Evolutionary conservation across 2,797 vertebrate species (phyloP), one percentile per base, ranked within the genome.

Genomic region (Macropus fuliginosus): DNA sequence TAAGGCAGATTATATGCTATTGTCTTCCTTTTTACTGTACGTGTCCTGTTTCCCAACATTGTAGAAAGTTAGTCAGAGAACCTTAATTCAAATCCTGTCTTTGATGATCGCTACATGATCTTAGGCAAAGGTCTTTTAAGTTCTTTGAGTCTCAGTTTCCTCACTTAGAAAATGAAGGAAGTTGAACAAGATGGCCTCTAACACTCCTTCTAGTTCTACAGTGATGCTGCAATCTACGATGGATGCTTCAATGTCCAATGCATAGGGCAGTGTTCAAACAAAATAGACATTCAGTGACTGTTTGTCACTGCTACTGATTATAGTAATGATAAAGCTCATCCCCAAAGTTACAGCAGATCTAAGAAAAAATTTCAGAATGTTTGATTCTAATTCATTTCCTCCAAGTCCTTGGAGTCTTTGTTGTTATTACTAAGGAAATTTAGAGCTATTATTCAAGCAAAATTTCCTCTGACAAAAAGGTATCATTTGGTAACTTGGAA

Each of bases 401-500:
- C 21, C 21, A 81, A 81, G 1, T 27, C 40, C 21, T 24, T 81
- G 40, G 40, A 81, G 74, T 46, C 74, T 46, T 81, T 46, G 27
- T 81, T 81, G 74, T 46, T 81, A 46, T 81, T 27, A 81, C 74
- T 81, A 81, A 81, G 74, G 40, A 81, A 81, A 81, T 46, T 24
- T 81, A 46, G 21, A 81, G 9, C 40, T 81, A 81, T 46, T 81
- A 81, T 81, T 81, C 74, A 81, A 81, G 46, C 40, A 81, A 81
- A 81, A 46, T 81, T 81, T 81, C 27, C 40, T 46, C n/a, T 46
- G 74, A 46, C 74, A 9, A 46, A 81, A 81, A 46, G 21, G 40
- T n/a, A 81, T 81, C 74, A 81, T 46, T 46, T 13, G 6, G 74
- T 46, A 81, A 81, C 74, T 93, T 95, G 95, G 40, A 96, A 96